Evolutionary conservation across 2,797 vertebrate species (phyloP), one percentile per base, ranked within the genome.

Genomic region (Artibeus lituratus): DNA sequence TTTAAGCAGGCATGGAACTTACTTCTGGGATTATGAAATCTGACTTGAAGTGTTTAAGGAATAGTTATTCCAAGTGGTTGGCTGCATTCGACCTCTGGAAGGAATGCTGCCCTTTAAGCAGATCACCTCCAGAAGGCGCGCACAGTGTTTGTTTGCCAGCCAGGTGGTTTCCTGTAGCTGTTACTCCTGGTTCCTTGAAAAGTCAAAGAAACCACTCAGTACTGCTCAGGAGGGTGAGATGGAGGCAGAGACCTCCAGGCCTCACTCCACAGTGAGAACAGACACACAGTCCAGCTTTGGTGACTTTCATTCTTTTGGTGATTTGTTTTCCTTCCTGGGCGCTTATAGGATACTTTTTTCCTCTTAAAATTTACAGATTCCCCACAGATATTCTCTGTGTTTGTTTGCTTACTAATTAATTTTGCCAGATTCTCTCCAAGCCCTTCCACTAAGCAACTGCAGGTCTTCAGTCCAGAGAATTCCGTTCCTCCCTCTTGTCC

Each of bases 211-310:
- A 16, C 24, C n/a, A 57, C 29, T 0, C 11, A 15, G 65, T 39
- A 10, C 53, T 35, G 74, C 51, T 21, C 11, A 7, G 29, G 32
- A 67, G 35, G 19, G 6, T 5, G 26, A 18, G 84, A 0, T 24
- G 35, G 10, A n/a, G 49, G 15, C 35, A 11, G 3, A 7, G 74
- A 44, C 22, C 65, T n/a, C 51, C n/a, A 32, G 87, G 2, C 14
- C 5, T 53, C 39, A 9, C 15, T 8, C 16, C 10, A 2, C 19
- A 22, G 5, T 2, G 21, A 22, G 8, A n/a, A 2, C 0, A 2
- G 49, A 70, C 39, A 29, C 1, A 2, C 0, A n/a, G 39, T 35
- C 57, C 42, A 47, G 26, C n/a, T 10, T 9, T 24, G 42, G 10
- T 15, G 57, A 62, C 67, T 55, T 55, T 19, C 74, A 15, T 49